Percentiles rank a stretch among this genome's conserved stretches.
phyloP scores from a whole-genome alignment of 2,888 invertebrate genomes.

The Amphipyra berbera region DNA sequence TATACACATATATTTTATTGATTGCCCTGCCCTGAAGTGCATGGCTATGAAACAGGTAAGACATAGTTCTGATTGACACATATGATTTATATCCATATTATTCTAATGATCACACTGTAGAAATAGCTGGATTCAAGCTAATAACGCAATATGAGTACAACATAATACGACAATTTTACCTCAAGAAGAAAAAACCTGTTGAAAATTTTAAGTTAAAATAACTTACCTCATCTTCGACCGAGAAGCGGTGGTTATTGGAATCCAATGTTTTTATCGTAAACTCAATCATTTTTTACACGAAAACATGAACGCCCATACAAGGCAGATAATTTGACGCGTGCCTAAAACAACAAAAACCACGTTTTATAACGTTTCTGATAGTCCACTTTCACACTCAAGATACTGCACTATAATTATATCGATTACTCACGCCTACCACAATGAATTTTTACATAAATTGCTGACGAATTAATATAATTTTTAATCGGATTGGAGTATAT shows the following conservation, averaged over 20 bases:
- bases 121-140: background rate
- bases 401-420: slow-evolving; percentile 24
- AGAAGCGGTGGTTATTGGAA: slow-evolving; percentile 95
- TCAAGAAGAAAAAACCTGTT: background rate
- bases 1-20: slow-evolving; percentile 7
- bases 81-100: background rate
- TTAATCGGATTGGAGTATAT: slow-evolving; percentile 52
- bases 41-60: slow-evolving; percentile 5
- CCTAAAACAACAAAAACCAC: slow-evolving; percentile 58
- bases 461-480: slow-evolving; percentile 55
- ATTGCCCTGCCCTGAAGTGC: slow-evolving; percentile 11
- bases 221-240: slow-evolving; percentile 96
- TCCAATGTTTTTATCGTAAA: slow-evolving; percentile 97
- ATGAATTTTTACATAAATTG: slow-evolving; percentile 57
- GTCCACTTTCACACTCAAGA: slow-evolving; percentile 31
- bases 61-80: background rate
- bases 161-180: background rate
- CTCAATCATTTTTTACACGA: slow-evolving; percentile 91
- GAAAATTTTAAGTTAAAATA: slow-evolving; percentile 10
- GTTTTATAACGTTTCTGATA: slow-evolving; percentile 33
- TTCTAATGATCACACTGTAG: background rate
- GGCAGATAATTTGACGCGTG: slow-evolving; percentile 65
- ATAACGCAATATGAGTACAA: background rate
- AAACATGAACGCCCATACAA: slow-evolving; percentile 65
- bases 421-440: slow-evolving; percentile 59